Evolutionary conservation across 1,140 invertebrate species (phyloP), one percentile per base, ranked within the genome.

Genomic region (Diprion similis): DNA sequence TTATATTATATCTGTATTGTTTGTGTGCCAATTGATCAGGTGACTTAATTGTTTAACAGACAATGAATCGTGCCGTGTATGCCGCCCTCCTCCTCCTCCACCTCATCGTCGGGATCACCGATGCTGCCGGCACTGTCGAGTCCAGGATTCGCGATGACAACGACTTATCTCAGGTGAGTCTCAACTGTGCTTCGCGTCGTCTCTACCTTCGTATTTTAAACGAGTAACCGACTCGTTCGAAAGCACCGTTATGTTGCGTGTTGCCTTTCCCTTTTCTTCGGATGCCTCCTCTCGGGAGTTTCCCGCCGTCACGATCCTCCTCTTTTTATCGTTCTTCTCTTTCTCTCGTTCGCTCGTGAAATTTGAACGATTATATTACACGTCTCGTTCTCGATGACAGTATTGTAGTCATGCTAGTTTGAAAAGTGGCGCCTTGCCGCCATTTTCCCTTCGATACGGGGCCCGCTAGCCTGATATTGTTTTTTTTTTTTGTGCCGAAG

Each of bases 131-230:
- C 70, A 82, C 85, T 10, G 84, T 88, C n/a, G 82, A 87, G 68
- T 81, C 79, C 18, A 87, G 83, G 80, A 87, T 88, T 46, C 81
- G 85, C 24, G 83, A 85, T 18, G 87, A 89, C 75, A 74, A 83
- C 67, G 82, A 88, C 68, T 81, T 89, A 69, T 88, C 87, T 70
- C 81, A 88, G 86, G 87, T 87, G 72, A 77, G 77, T 72, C n/a
- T 73, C 68, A 19, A 18, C 59, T 70, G 66, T 18, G 68, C 47
- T 47, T 70, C 67, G 67, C 18, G 17, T 24, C 18, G 45, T 9
- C 46, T 37, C 24, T 37, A 37, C 24, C 2, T 37, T 37, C 24
- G 24, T 37, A 37, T 37, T 37, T 37, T 37, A 37, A 37, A 37
- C 24, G 24, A 37, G 24, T 37, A 37, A 37, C 24, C 24, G 24